Evolutionary conservation across 1,140 invertebrate genomes (phyloP).

Genomic region (Tachypleus tridentatus): DNA sequence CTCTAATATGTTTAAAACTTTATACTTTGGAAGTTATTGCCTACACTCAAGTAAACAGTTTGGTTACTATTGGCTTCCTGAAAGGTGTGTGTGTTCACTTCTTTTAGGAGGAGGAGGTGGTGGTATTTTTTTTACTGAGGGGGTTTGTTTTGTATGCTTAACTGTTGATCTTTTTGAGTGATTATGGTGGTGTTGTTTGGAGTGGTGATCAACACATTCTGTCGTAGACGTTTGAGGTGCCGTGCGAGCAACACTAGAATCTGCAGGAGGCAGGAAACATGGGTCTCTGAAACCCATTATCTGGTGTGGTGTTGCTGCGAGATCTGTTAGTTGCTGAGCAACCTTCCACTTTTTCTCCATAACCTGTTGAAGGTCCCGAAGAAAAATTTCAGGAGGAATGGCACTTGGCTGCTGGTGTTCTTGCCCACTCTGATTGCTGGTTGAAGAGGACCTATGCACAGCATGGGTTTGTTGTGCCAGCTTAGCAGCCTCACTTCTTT

Average conservation of each 20-base stretch:
- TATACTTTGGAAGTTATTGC: not conserved
- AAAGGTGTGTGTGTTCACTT: constrained; percentile 61
- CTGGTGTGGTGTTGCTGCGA: constrained; percentile 71
- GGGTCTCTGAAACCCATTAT: constrained; percentile 65
- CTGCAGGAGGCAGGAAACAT: constrained; percentile 18
- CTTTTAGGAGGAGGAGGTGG: constrained; percentile 63
- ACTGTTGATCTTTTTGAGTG: constrained; percentile 8
- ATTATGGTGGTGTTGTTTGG: constrained; percentile 35
- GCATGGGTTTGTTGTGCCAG: constrained; percentile 22
- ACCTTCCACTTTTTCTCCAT: constrained; percentile 89
- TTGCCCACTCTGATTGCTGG: constrained; percentile 39
- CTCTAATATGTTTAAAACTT: too few relatives aligned
- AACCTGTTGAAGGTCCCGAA: constrained; percentile 74
- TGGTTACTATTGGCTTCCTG: constrained; percentile 15
- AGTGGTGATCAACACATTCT: constrained; percentile 28
- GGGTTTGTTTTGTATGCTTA: constrained; percentile 1
- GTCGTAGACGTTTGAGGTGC: constrained; percentile 45
- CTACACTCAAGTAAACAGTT: too few relatives aligned
- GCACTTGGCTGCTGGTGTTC: constrained; percentile 20
- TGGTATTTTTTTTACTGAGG: constrained; percentile 43
- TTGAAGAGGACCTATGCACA: not conserved
- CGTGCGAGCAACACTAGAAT: constrained; percentile 6
- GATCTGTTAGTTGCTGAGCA: constrained; percentile 73
- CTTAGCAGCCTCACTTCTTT: constrained; percentile 47
- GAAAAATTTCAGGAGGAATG: constrained; percentile 67